phyloP scores from a whole-genome alignment of 2,797 vertebrate species.

The Sebastes wilsoni region DNA sequence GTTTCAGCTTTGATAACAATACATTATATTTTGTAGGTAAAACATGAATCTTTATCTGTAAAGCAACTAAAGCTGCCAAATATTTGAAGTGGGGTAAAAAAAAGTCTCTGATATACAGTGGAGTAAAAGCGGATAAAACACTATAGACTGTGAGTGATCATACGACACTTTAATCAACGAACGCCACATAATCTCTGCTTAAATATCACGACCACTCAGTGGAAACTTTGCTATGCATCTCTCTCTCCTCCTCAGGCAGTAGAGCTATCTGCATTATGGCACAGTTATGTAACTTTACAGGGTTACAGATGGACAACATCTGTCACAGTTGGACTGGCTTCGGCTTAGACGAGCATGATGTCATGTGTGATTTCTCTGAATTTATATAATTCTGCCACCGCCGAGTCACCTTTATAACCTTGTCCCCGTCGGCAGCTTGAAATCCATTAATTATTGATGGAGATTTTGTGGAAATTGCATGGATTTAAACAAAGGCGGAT shows the following conservation, averaged over 20 bases:
- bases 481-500: not conserved
- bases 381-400: slow-evolving; percentile 50
- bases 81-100: not conserved
- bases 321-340: slow-evolving; percentile 40
- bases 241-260: not conserved
- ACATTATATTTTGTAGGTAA: not conserved
- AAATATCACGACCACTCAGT: not conserved
- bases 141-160: not conserved
- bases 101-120: not conserved
- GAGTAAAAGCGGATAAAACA: not conserved
- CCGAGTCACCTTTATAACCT: slow-evolving; percentile 23
- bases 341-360: slow-evolving; percentile 41
- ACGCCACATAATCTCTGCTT: not conserved
- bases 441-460: not conserved
- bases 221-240: not conserved
- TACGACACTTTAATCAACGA: not conserved
- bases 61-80: not conserved
- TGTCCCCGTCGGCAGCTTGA: not conserved
- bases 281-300: slow-evolving; percentile 69
- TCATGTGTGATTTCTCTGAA: slow-evolving; percentile 36
- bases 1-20: not conserved
- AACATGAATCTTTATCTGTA: not conserved
- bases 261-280: slow-evolving; percentile 37
- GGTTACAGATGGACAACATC: slow-evolving; percentile 71
- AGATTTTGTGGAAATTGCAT: not conserved